Conservation (phyloP, 2,888 invertebrate species). For the Drosophila merina region DNA sequence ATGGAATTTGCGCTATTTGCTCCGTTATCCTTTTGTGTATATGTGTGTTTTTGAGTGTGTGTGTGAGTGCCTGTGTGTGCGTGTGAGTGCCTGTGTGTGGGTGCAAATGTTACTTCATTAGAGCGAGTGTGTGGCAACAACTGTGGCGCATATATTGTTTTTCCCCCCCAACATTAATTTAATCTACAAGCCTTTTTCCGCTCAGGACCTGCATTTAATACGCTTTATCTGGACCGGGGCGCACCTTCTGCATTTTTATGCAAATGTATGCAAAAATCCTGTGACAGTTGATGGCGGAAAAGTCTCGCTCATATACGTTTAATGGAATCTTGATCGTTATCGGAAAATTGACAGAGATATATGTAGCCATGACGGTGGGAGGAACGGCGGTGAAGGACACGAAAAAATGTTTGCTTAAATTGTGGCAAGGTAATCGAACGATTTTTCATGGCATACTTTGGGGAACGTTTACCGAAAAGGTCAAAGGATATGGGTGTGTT, state of each 20-base stretch:
- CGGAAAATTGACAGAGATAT: slow-evolving; percentile 43
- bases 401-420: slow-evolving; percentile 22
- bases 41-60: background rate
- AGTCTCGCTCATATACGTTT: slow-evolving; percentile 39
- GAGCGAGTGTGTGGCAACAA: slow-evolving; percentile 49
- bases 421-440: slow-evolving; percentile 18
- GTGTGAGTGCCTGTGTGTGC: slow-evolving; percentile 1
- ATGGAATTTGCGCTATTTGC: slow-evolving; percentile 59
- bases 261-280: slow-evolving; percentile 36
- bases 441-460: slow-evolving; percentile 34
- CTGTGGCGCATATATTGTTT: slow-evolving; percentile 31
- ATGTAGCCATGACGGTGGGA: slow-evolving; percentile 15
- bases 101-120: slow-evolving; percentile 62
- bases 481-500: background rate
- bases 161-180: slow-evolving; percentile 34
- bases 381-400: slow-evolving; percentile 1
- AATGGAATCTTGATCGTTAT: slow-evolving; percentile 43
- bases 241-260: slow-evolving; percentile 24
- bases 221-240: slow-evolving; percentile 31
- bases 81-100: background rate
- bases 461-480: background rate
- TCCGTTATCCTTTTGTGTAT: slow-evolving; percentile 1
- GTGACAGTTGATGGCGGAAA: slow-evolving; percentile 34
- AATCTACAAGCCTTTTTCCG: slow-evolving; percentile 37
- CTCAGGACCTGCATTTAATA: slow-evolving; percentile 29